Evolutionary conservation across 2,113 vertebrate genomes (phyloP), one percentile per base, ranked within the genome.

Genomic region (Chitala chitala): DNA sequence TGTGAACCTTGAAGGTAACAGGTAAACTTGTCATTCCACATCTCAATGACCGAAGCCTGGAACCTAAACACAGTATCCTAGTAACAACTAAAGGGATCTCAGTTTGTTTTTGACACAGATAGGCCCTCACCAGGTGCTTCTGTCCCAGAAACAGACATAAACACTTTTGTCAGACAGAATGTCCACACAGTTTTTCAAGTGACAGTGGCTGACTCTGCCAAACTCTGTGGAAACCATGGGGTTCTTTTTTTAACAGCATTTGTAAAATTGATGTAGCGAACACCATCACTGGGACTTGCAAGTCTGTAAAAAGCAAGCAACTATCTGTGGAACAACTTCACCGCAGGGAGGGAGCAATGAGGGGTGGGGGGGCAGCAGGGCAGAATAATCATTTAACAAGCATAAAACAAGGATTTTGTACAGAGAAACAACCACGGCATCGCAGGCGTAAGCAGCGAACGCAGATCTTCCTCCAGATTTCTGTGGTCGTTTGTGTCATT

Each of bases 241-340:
- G 44, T 6, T 3, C 33, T 74, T 42, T 46, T 26, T 29, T 38
- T 10, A 63, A 46, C 5, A 46, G 22, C 13, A 58, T 69, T 55
- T 36, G 33, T 59, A 58, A 38, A 17, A 87, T 24, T 42, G 89
- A 91, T 92, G 91, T 92, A 91, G 92, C 91, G 91, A 91, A 91
- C 90, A 84, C 82, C 87, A 89, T 85, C 89, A 84, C 87, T 89
- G 89, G 91, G 87, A 90, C 90, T 87, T 89, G 90, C 86, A 82
- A 88, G 87, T 54, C 59, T 56, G 12, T 65, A 69, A 73, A 15
- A 81, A 86, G 78, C 87, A 88, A 91, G 89, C 88, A 92, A 86
- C 87, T 91, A 83, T 26, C 87, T 76, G 74, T 76, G 70, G 63
- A 72, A 78, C 75, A 68, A 54, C 74, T 40, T 44, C 22, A 71